Percentiles rank a stretch among this genome's conserved stretches.
Conservation (phyloP, 2,888 invertebrate species). For the Thymelicus sylvestris region DNA sequence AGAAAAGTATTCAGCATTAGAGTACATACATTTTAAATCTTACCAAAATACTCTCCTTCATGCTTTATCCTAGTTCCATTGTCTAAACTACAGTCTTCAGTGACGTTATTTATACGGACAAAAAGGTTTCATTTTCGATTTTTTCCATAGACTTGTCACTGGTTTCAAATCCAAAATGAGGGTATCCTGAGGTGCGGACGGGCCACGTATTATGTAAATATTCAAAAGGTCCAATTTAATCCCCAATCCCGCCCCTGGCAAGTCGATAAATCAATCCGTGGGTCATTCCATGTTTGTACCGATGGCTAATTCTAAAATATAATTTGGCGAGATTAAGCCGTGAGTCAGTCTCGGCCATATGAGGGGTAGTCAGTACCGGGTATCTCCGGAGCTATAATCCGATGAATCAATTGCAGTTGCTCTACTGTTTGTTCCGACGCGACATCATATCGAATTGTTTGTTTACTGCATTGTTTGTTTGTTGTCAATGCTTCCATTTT, state of each 20-base stretch:
- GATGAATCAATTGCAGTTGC: conserved; percentile 25
- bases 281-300: background rate
- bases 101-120: too few species aligned
- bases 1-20: too few species aligned
- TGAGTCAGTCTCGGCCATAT: background rate
- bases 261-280: conserved; percentile 2
- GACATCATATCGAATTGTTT: conserved; percentile 32
- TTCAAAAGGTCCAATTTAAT: conserved; percentile 21
- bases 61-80: too few species aligned
- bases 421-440: conserved; percentile 31
- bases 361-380: background rate
- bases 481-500: conserved; percentile 13
- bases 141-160: background rate
- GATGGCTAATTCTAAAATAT: too few species aligned
- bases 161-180: background rate
- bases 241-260: background rate
- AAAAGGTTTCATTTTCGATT: too few species aligned
- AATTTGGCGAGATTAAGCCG: background rate
- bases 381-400: conserved; percentile 14
- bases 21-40: too few species aligned
- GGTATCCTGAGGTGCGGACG: background rate
- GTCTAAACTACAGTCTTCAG: too few species aligned
- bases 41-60: too few species aligned
- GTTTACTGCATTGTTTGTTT: conserved; percentile 13
- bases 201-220: conserved; percentile 28